phyloP scores from a whole-genome alignment of 2,888 invertebrate genomes.

The Drosophila cognata region DNA sequence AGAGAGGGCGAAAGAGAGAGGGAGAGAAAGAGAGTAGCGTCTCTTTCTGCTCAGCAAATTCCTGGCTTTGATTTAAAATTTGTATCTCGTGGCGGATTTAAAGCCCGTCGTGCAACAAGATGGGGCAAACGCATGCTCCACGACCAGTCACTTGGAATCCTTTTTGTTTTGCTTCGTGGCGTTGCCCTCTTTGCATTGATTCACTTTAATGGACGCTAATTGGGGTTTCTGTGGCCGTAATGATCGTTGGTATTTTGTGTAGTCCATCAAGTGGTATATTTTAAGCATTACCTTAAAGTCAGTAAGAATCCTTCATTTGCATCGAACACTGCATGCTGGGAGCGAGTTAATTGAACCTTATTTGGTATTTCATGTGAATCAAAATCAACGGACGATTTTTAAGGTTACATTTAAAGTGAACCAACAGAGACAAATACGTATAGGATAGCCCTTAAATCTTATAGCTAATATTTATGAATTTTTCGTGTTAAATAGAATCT shows the following conservation, averaged over 20 bases:
- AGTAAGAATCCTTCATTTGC: not conserved
- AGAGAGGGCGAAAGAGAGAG: not conserved
- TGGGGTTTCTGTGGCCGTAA: constrained; percentile 61
- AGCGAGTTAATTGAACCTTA: not conserved
- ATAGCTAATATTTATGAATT: not conserved
- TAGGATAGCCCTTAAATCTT: not conserved
- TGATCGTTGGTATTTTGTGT: constrained; percentile 71
- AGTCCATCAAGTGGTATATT: constrained; percentile 67
- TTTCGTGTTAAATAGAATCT: not conserved
- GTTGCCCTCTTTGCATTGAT: constrained; percentile 61
- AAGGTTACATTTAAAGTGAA: not conserved
- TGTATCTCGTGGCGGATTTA: constrained; percentile 52
- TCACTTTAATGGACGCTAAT: constrained; percentile 75
- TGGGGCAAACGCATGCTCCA: constrained; percentile 25
- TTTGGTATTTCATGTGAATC: not conserved
- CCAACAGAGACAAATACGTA: too few species aligned
- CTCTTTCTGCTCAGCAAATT: constrained; percentile 47
- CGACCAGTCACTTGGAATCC: constrained; percentile 28
- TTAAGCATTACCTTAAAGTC: constrained; percentile 18
- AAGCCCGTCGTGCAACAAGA: constrained; percentile 26
- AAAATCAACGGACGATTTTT: not conserved
- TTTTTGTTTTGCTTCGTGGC: constrained; percentile 33
- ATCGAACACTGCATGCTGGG: not conserved
- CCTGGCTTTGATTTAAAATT: constrained; percentile 74
- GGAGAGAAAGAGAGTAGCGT: constrained; percentile 10